Percentiles rank a stretch among this genome's conserved stretches.
phyloP scores from a whole-genome alignment of 2,888 invertebrate species.

The Agrotis segetum region DNA sequence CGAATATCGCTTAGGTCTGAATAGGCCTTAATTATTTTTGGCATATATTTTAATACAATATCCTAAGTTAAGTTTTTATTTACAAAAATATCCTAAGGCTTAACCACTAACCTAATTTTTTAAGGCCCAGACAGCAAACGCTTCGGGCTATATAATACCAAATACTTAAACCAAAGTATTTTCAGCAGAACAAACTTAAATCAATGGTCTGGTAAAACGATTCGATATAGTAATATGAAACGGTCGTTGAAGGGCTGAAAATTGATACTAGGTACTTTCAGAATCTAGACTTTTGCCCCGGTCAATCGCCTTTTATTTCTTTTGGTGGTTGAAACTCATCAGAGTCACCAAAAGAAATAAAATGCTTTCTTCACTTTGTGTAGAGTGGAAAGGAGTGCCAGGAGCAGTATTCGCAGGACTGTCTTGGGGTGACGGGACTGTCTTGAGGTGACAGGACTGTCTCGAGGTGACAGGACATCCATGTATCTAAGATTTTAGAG shows the following conservation, averaged over 20 bases:
- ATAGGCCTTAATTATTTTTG: too few species aligned
- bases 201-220: slow-evolving; percentile 14
- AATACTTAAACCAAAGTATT: slow-evolving; percentile 21
- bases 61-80: background rate
- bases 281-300: background rate
- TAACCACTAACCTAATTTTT: slow-evolving; percentile 7
- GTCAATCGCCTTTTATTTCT: background rate
- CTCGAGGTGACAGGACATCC: too few species aligned
- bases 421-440: too few species aligned
- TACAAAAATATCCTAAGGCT: background rate
- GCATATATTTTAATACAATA: background rate
- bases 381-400: too few species aligned
- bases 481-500: too few species aligned
- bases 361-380: too few species aligned
- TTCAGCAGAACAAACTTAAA: background rate
- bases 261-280: slow-evolving; percentile 5
- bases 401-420: too few species aligned
- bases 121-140: background rate
- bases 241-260: background rate
- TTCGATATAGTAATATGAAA: slow-evolving; percentile 16
- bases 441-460: too few species aligned
- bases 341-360: too few species aligned
- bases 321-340: too few species aligned
- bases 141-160: slow-evolving; percentile 17
- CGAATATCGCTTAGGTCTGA: too few species aligned